Percentiles rank a stretch among this genome's conserved stretches.
Conservation (phyloP, 1,140 invertebrate species). For the Octopus bimaculoides region DNA sequence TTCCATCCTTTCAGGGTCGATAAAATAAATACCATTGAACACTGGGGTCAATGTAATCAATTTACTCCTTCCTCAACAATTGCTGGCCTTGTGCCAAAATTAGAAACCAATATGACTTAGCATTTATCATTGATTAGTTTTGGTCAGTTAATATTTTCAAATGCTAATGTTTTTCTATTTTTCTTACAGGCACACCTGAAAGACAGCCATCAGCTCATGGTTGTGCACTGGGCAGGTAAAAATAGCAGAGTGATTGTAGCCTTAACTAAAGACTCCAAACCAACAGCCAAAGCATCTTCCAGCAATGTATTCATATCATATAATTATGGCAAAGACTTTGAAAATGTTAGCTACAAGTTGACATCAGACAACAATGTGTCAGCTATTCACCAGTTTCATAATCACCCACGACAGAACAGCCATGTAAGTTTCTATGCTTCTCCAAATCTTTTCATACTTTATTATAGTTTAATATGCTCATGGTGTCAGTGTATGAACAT, state of each 20-base stretch:
- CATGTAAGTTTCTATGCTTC: conserved; percentile 63
- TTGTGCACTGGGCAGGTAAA: conserved; percentile 87
- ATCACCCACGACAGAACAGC: conserved; percentile 73
- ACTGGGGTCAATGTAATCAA: too few species aligned
- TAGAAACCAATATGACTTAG: too few species aligned
- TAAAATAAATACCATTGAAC: too few species aligned
- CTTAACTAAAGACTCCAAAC: conserved; percentile 65
- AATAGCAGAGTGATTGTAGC: conserved; percentile 83
- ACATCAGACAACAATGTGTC: conserved; percentile 60
- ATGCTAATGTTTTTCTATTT: conserved; percentile 15
- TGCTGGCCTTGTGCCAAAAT: too few species aligned
- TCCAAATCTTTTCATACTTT: too few species aligned
- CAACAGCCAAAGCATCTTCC: conserved; percentile 29
- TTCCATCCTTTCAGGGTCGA: too few species aligned
- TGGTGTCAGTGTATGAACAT: background rate
- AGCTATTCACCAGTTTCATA: conserved; percentile 78
- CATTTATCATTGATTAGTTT: background rate
- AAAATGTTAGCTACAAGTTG: conserved; percentile 71
- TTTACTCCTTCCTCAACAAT: too few species aligned
- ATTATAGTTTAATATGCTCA: background rate
- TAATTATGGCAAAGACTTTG: conserved; percentile 79
- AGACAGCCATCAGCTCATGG: conserved; percentile 81
- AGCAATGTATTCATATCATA: conserved; percentile 80
- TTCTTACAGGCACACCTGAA: conserved; percentile 64
- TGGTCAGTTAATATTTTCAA: too few species aligned